phyloP scores from a whole-genome alignment of 92 coral and sea anemone genomes.

The Hydrozoanthus gracilis region DNA sequence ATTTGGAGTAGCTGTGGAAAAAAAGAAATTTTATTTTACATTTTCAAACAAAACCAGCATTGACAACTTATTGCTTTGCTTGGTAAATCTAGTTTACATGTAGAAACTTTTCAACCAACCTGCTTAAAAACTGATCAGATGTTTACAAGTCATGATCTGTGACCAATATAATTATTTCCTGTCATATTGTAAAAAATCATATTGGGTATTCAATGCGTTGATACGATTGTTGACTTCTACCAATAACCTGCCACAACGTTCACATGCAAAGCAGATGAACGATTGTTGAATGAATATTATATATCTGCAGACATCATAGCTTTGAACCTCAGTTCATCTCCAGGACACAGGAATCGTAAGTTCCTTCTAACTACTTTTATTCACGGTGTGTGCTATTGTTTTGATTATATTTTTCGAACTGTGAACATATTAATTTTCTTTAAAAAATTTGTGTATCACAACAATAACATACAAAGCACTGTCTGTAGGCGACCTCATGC shows the following conservation, averaged over 20 bases:
- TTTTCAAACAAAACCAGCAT: no score
- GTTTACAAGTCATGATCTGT: conserved; percentile 9
- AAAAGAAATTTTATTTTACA: background rate
- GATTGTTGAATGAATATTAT: background rate
- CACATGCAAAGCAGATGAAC: background rate
- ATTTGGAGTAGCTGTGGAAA: conserved; percentile 69
- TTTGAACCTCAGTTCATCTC: background rate
- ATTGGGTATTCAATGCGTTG: conserved; percentile 14
- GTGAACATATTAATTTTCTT: background rate
- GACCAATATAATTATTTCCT: conserved; percentile 28
- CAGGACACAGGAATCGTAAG: background rate
- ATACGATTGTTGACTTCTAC: conserved; percentile 1
- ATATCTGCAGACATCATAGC: background rate
- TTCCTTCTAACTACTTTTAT: background rate
- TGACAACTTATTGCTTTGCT: background rate
- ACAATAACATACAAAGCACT: no score
- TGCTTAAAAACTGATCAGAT: background rate
- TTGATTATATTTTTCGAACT: background rate
- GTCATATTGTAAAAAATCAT: conserved; percentile 28
- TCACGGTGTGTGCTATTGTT: background rate
- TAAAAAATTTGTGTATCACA: no score
- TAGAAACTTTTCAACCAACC: background rate
- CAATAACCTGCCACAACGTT: conserved; percentile 14
- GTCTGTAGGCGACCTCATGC: no score
- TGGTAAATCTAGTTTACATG: background rate